Evolutionary conservation across 2,113 vertebrate species (phyloP).

Genomic region (Actenoides lindsayi): DNA sequence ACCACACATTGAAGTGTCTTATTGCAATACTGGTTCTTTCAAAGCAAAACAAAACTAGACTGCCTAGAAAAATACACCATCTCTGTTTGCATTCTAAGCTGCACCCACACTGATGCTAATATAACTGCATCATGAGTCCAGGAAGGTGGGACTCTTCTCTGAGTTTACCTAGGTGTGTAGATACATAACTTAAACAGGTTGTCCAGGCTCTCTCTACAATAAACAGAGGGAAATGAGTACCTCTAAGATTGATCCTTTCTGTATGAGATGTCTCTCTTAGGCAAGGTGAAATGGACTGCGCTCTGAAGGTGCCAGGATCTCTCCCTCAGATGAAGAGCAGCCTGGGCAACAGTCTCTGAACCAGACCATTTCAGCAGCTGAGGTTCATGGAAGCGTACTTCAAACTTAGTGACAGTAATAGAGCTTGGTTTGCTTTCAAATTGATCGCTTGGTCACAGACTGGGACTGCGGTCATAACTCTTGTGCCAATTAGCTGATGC

Average conservation of each 20-base stretch:
- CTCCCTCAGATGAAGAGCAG: background rate
- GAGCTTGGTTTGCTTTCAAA: background rate
- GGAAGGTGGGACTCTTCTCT: background rate
- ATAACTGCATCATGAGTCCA: background rate
- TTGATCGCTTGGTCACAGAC: background rate
- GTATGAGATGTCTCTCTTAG: background rate
- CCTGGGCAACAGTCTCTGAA: background rate
- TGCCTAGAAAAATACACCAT: background rate
- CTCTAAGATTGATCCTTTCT: background rate
- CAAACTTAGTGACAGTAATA: background rate
- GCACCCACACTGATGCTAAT: background rate
- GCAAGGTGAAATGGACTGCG: rapidly evolving
- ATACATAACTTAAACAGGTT: background rate
- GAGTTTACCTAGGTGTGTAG: background rate
- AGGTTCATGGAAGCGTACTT: background rate
- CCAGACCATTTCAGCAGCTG: background rate
- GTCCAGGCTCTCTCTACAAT: background rate
- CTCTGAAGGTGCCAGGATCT: background rate
- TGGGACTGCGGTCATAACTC: background rate
- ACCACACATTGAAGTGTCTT: conserved; percentile 50
- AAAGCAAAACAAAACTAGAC: conserved; percentile 32
- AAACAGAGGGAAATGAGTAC: background rate
- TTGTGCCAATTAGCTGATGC: background rate
- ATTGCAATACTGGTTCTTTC: conserved; percentile 16
- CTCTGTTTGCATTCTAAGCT: background rate